Evolutionary conservation across 1,140 invertebrate species (phyloP).

Genomic region (Planococcus citri): DNA sequence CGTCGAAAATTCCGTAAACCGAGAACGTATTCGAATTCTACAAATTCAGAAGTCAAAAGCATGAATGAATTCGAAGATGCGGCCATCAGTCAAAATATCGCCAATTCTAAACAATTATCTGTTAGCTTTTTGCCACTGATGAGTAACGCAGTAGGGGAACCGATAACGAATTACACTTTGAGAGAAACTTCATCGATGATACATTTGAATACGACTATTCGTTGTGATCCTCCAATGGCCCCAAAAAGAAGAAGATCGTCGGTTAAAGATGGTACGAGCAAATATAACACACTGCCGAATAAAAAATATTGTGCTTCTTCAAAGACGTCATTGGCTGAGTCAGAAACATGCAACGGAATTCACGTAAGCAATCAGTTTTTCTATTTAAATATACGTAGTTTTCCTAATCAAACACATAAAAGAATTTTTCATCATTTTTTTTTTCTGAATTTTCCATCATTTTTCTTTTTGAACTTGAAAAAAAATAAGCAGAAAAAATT

Average conservation of each 20-base stretch:
- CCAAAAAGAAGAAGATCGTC: background rate
- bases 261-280: background rate
- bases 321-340: background rate
- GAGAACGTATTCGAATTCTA: conserved; percentile 12
- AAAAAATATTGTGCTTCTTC: background rate
- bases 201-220: background rate
- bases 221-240: background rate
- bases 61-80: background rate
- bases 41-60: background rate
- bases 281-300: conserved; percentile 4
- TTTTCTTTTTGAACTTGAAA: no score
- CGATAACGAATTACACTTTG: background rate
- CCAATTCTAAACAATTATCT: background rate
- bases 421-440: no score
- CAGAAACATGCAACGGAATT: background rate
- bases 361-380: background rate
- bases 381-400: no score
- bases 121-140: background rate
- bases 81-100: background rate
- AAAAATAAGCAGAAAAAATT: no score
- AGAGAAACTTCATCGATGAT: conserved; percentile 16
- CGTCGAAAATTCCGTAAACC: background rate
- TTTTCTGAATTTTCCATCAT: no score
- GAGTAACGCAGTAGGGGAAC: background rate
- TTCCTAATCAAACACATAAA: no score